Evolutionary conservation across 2,888 invertebrate genomes (phyloP).

Genomic region (Congeria kusceri): DNA sequence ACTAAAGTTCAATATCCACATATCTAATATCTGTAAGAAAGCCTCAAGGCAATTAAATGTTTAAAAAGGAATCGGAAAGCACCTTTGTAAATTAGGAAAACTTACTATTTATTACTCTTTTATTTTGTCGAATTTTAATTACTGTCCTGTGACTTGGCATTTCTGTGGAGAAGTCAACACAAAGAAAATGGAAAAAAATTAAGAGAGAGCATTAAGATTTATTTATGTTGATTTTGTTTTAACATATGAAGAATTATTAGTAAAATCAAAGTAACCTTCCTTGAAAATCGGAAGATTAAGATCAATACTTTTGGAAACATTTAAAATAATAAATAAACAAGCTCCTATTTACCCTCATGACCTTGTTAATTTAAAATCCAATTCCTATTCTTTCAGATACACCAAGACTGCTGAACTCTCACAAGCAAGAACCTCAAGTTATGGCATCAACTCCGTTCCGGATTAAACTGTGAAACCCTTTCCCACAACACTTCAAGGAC

Average conservation of each 20-base stretch:
- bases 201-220: slow-evolving; percentile 3
- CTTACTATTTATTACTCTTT: slow-evolving; percentile 24
- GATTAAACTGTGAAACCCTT: slow-evolving; percentile 9
- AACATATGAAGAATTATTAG: too few species aligned
- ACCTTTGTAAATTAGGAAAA: slow-evolving; percentile 18
- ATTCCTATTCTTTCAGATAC: too few species aligned
- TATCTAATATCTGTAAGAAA: slow-evolving; percentile 6
- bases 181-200: slow-evolving; percentile 20
- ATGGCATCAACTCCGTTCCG: slow-evolving; percentile 17
- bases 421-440: slow-evolving; percentile 10
- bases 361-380: too few species aligned
- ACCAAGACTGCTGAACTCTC: slow-evolving; percentile 11
- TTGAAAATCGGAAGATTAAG: too few species aligned
- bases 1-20: slow-evolving; percentile 28
- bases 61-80: slow-evolving; percentile 8
- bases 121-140: slow-evolving; percentile 26
- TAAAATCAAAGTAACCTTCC: too few species aligned
- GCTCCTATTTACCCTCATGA: too few species aligned
- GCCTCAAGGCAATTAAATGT: slow-evolving; percentile 13
- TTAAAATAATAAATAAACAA: too few species aligned
- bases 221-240: too few species aligned
- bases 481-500: slow-evolving; percentile 23
- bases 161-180: slow-evolving; percentile 12
- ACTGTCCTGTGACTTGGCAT: slow-evolving; percentile 22
- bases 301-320: too few species aligned